A percentile compares a stretch with the other conserved stretches of the same genome.
These are phyloP conservation scores for Apostichopus japonicus DNA, from an alignment of 35 echinoderm and acorn worm genomes.

Conservation along the genomic window DNA sequence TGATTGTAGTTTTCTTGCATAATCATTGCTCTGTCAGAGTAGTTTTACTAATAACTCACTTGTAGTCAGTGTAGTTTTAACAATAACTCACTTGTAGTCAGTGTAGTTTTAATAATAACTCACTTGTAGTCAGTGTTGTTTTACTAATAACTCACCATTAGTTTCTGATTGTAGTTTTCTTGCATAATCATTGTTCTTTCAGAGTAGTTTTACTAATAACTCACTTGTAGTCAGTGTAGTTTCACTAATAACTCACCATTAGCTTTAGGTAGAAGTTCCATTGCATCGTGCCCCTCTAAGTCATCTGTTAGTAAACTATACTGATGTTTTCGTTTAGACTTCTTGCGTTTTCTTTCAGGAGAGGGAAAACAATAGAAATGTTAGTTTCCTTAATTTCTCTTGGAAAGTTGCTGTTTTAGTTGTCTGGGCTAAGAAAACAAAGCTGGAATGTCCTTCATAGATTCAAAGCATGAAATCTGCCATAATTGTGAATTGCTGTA, in stretches of 20 bases:
- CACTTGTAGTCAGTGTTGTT: background rate
- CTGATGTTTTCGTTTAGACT: slow-evolving; percentile 65
- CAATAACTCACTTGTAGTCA: too few relatives aligned
- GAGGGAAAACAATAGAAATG: too few relatives aligned
- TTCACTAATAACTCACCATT: slow-evolving; percentile 34
- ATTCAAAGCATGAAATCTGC: too few relatives aligned
- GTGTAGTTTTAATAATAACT: too few relatives aligned
- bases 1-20: slow-evolving; percentile 68
- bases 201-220: background rate
- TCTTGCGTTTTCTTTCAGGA: slow-evolving; percentile 62
- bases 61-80: background rate
- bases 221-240: background rate
- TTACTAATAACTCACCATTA: background rate
- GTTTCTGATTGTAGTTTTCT: background rate
- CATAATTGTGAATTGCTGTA: too few relatives aligned
- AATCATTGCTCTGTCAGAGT: too few relatives aligned
- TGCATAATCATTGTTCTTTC: background rate
- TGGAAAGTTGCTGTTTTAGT: too few relatives aligned
- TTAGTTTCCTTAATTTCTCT: too few relatives aligned
- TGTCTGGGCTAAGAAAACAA: too few relatives aligned
- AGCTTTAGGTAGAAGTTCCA: slow-evolving; percentile 91
- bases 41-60: too few relatives aligned
- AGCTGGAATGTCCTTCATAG: too few relatives aligned
- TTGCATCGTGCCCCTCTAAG: slow-evolving; percentile 70
- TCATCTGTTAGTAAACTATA: slow-evolving; percentile 79